A percentile compares a stretch with the other conserved stretches of the same genome.
Conservation (phyloP, 2,888 invertebrate species). For the Noctua fimbriata region DNA sequence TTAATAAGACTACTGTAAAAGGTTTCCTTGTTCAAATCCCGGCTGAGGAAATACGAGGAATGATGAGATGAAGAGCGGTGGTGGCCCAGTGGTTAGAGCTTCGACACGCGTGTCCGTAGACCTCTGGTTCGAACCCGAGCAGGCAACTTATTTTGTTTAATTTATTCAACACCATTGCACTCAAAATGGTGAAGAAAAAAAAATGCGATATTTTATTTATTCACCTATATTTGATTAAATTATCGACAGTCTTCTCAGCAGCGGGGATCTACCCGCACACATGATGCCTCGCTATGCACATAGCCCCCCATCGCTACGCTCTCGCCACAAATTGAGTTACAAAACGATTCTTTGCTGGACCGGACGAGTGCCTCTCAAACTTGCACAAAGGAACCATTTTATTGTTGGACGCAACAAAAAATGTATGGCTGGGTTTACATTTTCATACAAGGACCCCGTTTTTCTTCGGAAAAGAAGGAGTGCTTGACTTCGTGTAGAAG, state of each 20-base stretch:
- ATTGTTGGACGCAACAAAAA: slow-evolving; percentile 68
- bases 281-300: slow-evolving; percentile 47
- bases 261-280: slow-evolving; percentile 14
- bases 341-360: slow-evolving; percentile 85
- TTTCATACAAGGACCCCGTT: slow-evolving; percentile 40
- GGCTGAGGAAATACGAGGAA: not conserved
- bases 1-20: slow-evolving; percentile 38
- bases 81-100: not conserved
- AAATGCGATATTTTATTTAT: not conserved
- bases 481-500: slow-evolving; percentile 19
- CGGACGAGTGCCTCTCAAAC: slow-evolving; percentile 82
- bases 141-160: not conserved
- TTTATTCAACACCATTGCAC: not conserved
- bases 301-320: slow-evolving; percentile 72
- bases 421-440: slow-evolving; percentile 28
- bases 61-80: not conserved
- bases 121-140: not conserved
- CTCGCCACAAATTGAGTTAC: slow-evolving; percentile 88
- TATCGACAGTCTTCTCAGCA: slow-evolving; percentile 38
- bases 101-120: not conserved
- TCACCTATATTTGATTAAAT: slow-evolving; percentile 1
- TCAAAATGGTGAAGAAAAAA: not conserved
- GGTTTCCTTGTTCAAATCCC: slow-evolving; percentile 11
- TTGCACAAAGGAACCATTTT: slow-evolving; percentile 75
- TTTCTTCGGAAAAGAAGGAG: slow-evolving; percentile 20